These are phyloP conservation scores for Capromys pilorides DNA, from an alignment of 2,797 vertebrate species.

Conservation along the genomic window DNA sequence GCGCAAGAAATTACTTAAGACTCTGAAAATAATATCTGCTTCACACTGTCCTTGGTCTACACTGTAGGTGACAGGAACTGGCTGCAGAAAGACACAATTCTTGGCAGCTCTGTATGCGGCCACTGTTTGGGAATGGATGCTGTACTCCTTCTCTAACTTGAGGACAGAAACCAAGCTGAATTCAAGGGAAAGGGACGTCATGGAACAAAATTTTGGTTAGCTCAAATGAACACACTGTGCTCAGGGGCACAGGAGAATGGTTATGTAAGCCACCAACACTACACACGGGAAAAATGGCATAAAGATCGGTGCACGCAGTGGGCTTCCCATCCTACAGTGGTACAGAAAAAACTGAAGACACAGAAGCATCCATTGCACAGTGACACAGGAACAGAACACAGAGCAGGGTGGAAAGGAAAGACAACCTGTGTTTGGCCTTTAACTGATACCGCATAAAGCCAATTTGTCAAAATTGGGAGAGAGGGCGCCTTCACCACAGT, in stretches of 20 bases:
- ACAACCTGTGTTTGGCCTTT: conserved; percentile 86
- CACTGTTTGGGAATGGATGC: conserved; percentile 83
- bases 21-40: conserved; percentile 84
- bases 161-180: conserved; percentile 83
- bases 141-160: conserved; percentile 84
- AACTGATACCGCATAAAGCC: conserved; percentile 79
- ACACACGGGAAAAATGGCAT: conserved; percentile 81
- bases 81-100: conserved; percentile 79
- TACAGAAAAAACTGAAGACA: conserved; percentile 89
- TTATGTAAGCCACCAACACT: conserved; percentile 83
- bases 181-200: conserved; percentile 79
- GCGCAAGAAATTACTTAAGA: conserved; percentile 80
- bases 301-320: conserved; percentile 82
- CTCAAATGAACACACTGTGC: conserved; percentile 81
- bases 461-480: conserved; percentile 73
- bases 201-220: conserved; percentile 87
- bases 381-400: conserved; percentile 84
- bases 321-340: conserved; percentile 90
- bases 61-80: conserved; percentile 84
- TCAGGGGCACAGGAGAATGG: conserved; percentile 83
- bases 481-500: background rate
- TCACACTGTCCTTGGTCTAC: conserved; percentile 79
- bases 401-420: conserved; percentile 80
- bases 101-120: conserved; percentile 84
- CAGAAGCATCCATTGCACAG: conserved; percentile 88